Conservation (phyloP, 2,113 vertebrate species). For the Pavo muticus region DNA sequence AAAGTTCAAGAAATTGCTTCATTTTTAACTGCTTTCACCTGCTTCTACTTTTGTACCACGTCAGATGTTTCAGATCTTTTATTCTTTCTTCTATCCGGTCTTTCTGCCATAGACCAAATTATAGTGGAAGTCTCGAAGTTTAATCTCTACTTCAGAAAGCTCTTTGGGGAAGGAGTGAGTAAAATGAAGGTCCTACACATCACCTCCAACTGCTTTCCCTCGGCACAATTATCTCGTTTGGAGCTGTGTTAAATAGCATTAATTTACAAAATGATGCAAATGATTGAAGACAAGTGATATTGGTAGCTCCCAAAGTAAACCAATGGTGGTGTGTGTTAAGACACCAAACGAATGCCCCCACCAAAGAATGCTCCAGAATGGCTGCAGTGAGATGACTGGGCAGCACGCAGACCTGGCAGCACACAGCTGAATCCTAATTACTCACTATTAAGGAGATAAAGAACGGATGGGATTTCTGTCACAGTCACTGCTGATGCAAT, state of each 20-base stretch:
- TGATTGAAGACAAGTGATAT: not conserved
- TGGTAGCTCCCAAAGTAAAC: not conserved
- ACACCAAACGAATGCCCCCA: not conserved
- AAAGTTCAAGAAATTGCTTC: conserved; percentile 77
- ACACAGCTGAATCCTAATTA: not conserved
- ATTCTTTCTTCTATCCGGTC: not conserved
- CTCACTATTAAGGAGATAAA: not conserved
- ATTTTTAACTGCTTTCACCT: conserved; percentile 86
- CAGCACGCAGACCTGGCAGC: not conserved
- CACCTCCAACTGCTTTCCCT: not conserved
- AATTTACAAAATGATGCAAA: not conserved
- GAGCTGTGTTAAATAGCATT: not conserved
- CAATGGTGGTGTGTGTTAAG: not conserved
- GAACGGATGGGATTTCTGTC: not conserved
- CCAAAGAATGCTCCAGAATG: not conserved
- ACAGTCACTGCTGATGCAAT: not conserved
- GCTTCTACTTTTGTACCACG: conserved; percentile 85
- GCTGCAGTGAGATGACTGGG: not conserved
- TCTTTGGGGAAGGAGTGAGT: not conserved
- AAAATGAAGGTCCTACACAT: conserved; percentile 9
- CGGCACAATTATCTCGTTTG: not conserved
- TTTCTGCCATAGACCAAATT: not conserved
- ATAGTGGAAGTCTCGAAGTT: not conserved
- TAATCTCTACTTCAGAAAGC: conserved; percentile 31
- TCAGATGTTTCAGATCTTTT: conserved; percentile 88